These are phyloP conservation scores for Bombus balteatus DNA, from an alignment of 1,140 invertebrate genomes.

Conservation along the genomic window DNA sequence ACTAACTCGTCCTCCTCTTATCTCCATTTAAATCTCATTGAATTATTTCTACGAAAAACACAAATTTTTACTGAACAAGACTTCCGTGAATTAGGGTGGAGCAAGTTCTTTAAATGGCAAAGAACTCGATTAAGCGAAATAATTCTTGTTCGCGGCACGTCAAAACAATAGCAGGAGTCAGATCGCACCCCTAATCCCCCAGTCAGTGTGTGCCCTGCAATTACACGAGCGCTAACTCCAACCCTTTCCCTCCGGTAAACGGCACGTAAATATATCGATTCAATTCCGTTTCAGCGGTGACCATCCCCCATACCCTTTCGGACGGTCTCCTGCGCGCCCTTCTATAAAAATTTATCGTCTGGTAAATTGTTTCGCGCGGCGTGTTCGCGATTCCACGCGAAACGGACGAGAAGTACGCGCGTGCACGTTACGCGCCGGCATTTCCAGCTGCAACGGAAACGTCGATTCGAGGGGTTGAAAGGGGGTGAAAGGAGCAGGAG, in stretches of 20 bases:
- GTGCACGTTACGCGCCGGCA: conserved; percentile 47
- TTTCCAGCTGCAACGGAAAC: conserved; percentile 68
- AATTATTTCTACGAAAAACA: too few relatives aligned
- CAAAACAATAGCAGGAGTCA: conserved; percentile 40
- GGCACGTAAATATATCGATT: conserved; percentile 83
- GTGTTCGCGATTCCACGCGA: conserved; percentile 71
- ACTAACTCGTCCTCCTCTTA: too few relatives aligned
- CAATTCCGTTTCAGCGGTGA: conserved; percentile 80
- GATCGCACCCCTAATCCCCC: conserved; percentile 45
- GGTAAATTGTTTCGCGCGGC: conserved; percentile 83
- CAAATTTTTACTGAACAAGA: too few relatives aligned
- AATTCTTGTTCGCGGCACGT: conserved; percentile 2
- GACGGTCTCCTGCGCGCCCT: conserved; percentile 72
- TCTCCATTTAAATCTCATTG: too few relatives aligned
- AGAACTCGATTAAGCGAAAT: neutral
- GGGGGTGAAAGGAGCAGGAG: neutral
- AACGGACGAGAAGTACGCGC: conserved; percentile 57
- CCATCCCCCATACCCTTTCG: conserved; percentile 43
- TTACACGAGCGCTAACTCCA: conserved; percentile 79
- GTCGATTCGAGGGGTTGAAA: conserved; percentile 8
- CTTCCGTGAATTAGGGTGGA: too few relatives aligned
- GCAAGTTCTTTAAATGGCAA: neutral
- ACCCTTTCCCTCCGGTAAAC: conserved; percentile 78
- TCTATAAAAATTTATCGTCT: conserved; percentile 84
- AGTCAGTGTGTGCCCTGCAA: conserved; percentile 68